These are phyloP conservation scores for rat (Rattus norvegicus) DNA, from an alignment of 2,113 vertebrate species.

Conservation along the genomic window GRCr8 NC_086019.1:229045001-229045500, in stretches of 20 bases:
- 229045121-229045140: not conserved
- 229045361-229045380: no score
- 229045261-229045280: not conserved
- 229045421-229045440: not conserved
- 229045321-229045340: no score
- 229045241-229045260: not conserved
- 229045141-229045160: not conserved
- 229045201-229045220: not conserved
- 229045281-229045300: not conserved
- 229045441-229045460: not conserved
- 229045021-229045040: not conserved
- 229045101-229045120: not conserved
- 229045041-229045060: not conserved
- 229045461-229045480: not conserved
- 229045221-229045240: not conserved
- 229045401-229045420: not conserved
- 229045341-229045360: not conserved
- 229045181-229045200: not conserved
- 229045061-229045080: not conserved
- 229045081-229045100: constrained; percentile 15
- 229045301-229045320: not conserved
- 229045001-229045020: not conserved
- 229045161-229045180: not conserved
- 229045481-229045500: not conserved
- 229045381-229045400: not conserved